Evolutionary conservation across 2,113 vertebrate species (phyloP).

Genomic region (Miniopterus natalensis): DNA sequence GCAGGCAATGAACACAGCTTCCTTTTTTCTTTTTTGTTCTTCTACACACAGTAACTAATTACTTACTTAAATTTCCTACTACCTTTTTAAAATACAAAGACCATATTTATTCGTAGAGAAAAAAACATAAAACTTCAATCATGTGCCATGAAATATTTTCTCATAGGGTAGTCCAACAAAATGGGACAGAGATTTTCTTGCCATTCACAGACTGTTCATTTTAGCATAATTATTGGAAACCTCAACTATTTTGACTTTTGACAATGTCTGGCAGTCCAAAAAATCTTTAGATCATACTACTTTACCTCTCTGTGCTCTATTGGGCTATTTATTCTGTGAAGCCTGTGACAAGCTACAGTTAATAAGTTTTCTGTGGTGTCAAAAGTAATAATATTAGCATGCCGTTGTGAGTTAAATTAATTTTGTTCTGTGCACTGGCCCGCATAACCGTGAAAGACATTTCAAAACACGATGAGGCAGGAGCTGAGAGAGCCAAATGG

Average conservation of each 20-base stretch:
- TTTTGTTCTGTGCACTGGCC: conserved; percentile 88
- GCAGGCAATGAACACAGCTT: not conserved
- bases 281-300: conserved; percentile 68
- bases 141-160: not conserved
- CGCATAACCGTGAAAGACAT: conserved; percentile 87
- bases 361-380: conserved; percentile 91
- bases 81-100: conserved; percentile 44
- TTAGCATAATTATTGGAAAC: conserved; percentile 77
- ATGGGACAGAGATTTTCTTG: not conserved
- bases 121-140: not conserved
- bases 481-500: conserved; percentile 83
- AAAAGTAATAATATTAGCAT: conserved; percentile 90
- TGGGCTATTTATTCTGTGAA: conserved; percentile 77
- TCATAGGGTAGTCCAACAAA: not conserved
- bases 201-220: conserved; percentile 57
- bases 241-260: conserved; percentile 75
- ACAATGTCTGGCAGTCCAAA: conserved; percentile 67
- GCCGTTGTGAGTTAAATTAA: conserved; percentile 89
- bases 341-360: conserved; percentile 86
- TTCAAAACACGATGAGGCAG: conserved; percentile 86
- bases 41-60: not conserved
- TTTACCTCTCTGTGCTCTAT: conserved; percentile 80
- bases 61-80: not conserved
- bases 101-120: not conserved
- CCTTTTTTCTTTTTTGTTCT: not conserved